Conservation (phyloP, 2,888 invertebrate genomes). For the Leucoma salicis region DNA sequence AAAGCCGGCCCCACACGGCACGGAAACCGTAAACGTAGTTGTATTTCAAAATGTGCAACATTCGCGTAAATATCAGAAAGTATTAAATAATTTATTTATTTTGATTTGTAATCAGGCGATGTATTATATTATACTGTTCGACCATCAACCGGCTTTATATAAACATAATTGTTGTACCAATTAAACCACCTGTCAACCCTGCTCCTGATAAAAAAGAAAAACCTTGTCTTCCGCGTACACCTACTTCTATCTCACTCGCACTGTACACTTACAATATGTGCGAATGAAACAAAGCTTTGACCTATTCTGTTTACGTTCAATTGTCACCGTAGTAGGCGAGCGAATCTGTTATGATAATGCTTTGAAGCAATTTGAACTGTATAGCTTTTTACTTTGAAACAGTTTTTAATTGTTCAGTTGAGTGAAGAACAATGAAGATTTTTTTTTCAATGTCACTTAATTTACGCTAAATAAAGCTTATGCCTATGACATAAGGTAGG, state of each 20-base stretch:
- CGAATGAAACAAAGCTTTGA: slow-evolving; percentile 3
- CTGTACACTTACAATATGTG: not conserved
- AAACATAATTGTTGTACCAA: too few species aligned
- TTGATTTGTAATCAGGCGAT: too few species aligned
- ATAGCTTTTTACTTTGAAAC: not conserved
- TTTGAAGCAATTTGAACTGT: slow-evolving; percentile 15
- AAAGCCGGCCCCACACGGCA: too few species aligned
- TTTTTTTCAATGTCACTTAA: slow-evolving; percentile 17
- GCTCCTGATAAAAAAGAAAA: too few species aligned
- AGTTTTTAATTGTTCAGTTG: not conserved
- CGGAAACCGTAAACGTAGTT: too few species aligned
- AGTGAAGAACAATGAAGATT: slow-evolving; percentile 13
- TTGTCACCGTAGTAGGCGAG: slow-evolving; percentile 24
- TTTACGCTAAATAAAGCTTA: slow-evolving; percentile 8
- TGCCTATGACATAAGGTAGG: slow-evolving; percentile 14
- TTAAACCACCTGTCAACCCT: too few species aligned
- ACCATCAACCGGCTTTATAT: too few species aligned
- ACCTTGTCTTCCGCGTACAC: too few species aligned
- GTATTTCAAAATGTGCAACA: too few species aligned
- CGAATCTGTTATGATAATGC: not conserved
- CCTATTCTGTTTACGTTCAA: slow-evolving; percentile 22
- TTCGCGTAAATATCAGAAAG: too few species aligned
- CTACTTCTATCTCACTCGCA: slow-evolving; percentile 11
- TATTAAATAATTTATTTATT: too few species aligned
- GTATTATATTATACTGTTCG: too few species aligned